Evolutionary conservation across 1,140 invertebrate species (phyloP), one percentile per base, ranked within the genome.

Genomic region (Choristoneura fumiferana): DNA sequence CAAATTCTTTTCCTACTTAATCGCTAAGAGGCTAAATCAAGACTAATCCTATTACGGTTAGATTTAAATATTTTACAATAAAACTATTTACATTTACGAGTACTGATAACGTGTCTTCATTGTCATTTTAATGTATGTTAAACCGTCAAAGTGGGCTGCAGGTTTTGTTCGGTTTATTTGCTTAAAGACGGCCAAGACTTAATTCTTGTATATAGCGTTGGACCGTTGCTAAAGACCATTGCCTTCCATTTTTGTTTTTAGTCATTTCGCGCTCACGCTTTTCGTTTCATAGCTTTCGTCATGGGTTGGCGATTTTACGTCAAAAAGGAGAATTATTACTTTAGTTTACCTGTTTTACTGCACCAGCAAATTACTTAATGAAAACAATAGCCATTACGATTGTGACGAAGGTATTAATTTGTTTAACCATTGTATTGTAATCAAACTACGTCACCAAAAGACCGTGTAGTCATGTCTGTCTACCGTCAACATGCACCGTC

Each of bases 41-140:
- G 43, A 49, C 43, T 22, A 49, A 49, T 49, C 43, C 43, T 49
- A 49, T 49, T 49, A 49, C 18, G 43, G 43, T 12, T 2, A 49
- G 43, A 34, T 53, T 53, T 53, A 15, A 18, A 10, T 12, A n/a
- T 10, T 9, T 13, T 4, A 54, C 13, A 36, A 36, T 18, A 54
- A 54, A 17, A 36, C 29, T 17, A 54, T 54, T 54, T 34, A 17
- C 52, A 12, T 43, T 8, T 18, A 54, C 35, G 4, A 17, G 12
- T 9, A 33, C 43, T 54, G 52, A 22, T 13, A 15, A 54, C 52
- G 52, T 35, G 34, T 13, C 39, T 56, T 45, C 54, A 68, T 76
- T 76, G 71, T 74, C 71, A 74, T 76, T 78, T 39, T 78, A 76
- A 78, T 76, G 76, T 78, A 78, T 78, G 76, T 63, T 69, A 78